These are phyloP conservation scores for Drosophila multiciliata DNA, from an alignment of 2,888 invertebrate species.

Conservation along the genomic window DNA sequence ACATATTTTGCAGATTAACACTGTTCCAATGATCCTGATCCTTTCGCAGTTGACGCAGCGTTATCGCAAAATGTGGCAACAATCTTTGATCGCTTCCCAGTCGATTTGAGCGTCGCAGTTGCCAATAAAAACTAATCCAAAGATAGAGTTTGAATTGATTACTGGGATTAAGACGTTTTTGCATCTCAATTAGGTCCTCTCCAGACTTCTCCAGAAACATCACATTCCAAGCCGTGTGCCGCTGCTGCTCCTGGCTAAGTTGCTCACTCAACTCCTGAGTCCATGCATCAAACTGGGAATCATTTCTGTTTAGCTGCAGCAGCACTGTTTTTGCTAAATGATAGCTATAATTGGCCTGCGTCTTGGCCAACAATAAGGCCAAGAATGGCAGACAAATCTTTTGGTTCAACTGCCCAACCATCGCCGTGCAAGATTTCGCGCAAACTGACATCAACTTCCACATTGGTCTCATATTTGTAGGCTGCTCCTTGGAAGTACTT, in stretches of 20 bases:
- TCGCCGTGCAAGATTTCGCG: conserved; percentile 10
- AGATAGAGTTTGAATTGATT: conserved; percentile 55
- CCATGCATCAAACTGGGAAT: conserved; percentile 47
- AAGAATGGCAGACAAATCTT: conserved; percentile 3
- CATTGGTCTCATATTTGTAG: conserved; percentile 18
- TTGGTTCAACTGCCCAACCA: conserved; percentile 23
- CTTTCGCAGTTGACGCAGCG: conserved; percentile 38
- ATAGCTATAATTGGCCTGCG: background rate
- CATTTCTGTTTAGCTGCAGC: conserved; percentile 14
- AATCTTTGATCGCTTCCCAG: conserved; percentile 25
- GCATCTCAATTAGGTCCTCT: conserved; percentile 5
- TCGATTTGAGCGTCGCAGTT: conserved; percentile 38
- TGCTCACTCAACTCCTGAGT: conserved; percentile 23
- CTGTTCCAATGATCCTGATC: conserved; percentile 8
- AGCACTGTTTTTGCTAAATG: conserved; percentile 1
- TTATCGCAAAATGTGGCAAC: conserved; percentile 54
- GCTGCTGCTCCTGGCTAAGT: conserved; percentile 29
- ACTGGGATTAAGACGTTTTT: conserved; percentile 37
- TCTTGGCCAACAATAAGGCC: conserved; percentile 4
- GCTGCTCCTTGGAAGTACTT: background rate
- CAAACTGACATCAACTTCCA: conserved; percentile 31
- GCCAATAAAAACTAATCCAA: conserved; percentile 66
- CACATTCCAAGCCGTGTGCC: conserved; percentile 53
- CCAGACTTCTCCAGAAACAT: conserved; percentile 28
- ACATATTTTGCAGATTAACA: conserved; percentile 63